phyloP scores from a whole-genome alignment of 2,113 vertebrate genomes.

The Aptenodytes forsteri region DNA sequence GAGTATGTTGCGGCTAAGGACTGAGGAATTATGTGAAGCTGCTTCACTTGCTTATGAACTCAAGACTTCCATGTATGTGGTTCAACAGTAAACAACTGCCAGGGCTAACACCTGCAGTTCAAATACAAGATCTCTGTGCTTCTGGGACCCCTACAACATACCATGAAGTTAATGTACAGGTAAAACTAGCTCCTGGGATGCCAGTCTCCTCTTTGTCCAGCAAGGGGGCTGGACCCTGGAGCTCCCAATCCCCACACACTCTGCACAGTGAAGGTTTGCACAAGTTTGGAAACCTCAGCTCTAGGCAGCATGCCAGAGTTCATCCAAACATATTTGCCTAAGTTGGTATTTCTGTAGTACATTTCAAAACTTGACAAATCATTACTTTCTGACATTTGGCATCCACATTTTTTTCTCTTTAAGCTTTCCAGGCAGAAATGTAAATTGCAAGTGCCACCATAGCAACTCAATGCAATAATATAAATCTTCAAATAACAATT shows the following conservation, averaged over 20 bases:
- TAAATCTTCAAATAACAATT: slow-evolving; percentile 47
- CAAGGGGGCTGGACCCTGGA: not conserved
- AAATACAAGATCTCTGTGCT: not conserved
- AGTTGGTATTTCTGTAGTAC: not conserved
- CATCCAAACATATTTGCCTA: slow-evolving; percentile 5
- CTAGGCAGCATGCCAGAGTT: not conserved
- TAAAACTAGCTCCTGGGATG: not conserved
- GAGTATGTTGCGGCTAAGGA: rapidly evolving
- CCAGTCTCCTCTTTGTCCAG: not conserved
- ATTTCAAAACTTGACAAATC: slow-evolving; percentile 38
- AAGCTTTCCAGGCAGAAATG: slow-evolving; percentile 31
- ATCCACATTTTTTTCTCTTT: not conserved
- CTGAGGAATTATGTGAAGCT: not conserved
- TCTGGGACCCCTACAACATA: not conserved
- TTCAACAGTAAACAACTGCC: not conserved
- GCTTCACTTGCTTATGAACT: not conserved
- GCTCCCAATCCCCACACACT: not conserved
- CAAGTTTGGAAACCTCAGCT: not conserved
- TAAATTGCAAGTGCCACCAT: slow-evolving; percentile 39
- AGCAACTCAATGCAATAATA: slow-evolving; percentile 32
- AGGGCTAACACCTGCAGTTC: not conserved
- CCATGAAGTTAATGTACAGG: rapidly evolving
- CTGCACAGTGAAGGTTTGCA: not conserved
- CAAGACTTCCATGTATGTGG: not conserved
- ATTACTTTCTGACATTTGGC: not conserved